Evolutionary conservation across 2,888 invertebrate genomes (phyloP).

Genomic region (Tenthredo notha): DNA sequence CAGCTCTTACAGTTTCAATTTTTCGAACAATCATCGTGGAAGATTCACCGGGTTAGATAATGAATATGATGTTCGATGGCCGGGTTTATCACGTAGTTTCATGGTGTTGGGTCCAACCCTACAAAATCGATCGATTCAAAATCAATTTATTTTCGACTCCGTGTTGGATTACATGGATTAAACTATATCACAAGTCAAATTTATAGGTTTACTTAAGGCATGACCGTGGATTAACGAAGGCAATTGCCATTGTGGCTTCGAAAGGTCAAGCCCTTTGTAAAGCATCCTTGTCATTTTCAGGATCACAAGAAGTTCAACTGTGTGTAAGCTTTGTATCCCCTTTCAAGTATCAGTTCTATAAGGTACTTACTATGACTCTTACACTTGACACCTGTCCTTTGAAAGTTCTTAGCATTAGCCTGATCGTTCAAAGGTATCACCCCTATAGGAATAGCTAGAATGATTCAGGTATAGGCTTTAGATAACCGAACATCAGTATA

Average conservation of each 20-base stretch:
- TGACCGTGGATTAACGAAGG: constrained; percentile 15
- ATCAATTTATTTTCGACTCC: background rate
- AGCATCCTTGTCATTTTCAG: constrained; percentile 28
- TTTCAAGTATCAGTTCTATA: background rate
- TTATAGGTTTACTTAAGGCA: constrained; percentile 29
- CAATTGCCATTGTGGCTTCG: background rate
- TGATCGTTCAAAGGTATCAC: background rate
- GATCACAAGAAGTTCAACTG: constrained; percentile 44
- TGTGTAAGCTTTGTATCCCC: constrained; percentile 14
- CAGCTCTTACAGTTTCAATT: background rate
- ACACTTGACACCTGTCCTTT: constrained; percentile 11
- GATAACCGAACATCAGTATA: background rate
- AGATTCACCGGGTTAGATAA: background rate
- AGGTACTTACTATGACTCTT: background rate
- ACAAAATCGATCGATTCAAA: background rate
- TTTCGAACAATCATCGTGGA: background rate
- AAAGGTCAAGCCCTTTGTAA: constrained; percentile 29
- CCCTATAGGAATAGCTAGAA: background rate
- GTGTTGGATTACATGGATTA: background rate
- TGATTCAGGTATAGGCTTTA: background rate
- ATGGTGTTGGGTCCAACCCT: background rate
- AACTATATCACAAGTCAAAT: constrained; percentile 26
- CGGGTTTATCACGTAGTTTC: background rate
- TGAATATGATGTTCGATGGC: background rate
- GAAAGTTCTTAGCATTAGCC: background rate